Conservation (phyloP, 2,888 invertebrate species). For the Rapana venosa region DNA sequence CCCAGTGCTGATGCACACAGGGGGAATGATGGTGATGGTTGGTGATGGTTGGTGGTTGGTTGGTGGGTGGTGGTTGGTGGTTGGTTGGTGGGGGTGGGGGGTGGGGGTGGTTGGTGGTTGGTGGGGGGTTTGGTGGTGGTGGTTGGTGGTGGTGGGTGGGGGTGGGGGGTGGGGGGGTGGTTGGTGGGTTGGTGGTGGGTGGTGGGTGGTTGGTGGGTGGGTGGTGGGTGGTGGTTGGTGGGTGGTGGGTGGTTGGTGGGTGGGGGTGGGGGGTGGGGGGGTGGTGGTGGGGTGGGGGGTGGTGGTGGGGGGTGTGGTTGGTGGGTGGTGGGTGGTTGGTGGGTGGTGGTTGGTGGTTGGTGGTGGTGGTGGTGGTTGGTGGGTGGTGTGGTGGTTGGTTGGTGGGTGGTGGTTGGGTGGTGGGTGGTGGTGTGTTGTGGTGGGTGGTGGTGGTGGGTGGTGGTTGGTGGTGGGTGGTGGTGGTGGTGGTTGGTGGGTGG, state of each 20-base stretch:
- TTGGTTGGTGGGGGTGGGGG: background rate
- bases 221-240: no score
- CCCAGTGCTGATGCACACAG: slow-evolving; percentile 81
- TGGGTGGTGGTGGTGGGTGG: background rate
- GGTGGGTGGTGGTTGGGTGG: no score
- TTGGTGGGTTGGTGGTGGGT: background rate
- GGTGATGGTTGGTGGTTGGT: background rate
- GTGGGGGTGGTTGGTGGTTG: background rate
- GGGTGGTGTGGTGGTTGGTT: no score
- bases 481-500: no score
- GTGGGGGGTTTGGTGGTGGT: background rate
- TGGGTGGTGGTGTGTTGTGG: no score
- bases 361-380: background rate
- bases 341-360: background rate
- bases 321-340: no score
- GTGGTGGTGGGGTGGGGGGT: background rate
- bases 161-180: background rate
- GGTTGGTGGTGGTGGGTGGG: background rate
- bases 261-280: background rate
- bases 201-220: background rate
- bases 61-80: no score
- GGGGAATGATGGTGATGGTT: no score
- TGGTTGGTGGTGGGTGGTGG: background rate
- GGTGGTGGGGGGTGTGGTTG: no score
- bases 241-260: background rate